Conservation (phyloP, 1,140 invertebrate genomes). For the Notospermus geniculatus region DNA sequence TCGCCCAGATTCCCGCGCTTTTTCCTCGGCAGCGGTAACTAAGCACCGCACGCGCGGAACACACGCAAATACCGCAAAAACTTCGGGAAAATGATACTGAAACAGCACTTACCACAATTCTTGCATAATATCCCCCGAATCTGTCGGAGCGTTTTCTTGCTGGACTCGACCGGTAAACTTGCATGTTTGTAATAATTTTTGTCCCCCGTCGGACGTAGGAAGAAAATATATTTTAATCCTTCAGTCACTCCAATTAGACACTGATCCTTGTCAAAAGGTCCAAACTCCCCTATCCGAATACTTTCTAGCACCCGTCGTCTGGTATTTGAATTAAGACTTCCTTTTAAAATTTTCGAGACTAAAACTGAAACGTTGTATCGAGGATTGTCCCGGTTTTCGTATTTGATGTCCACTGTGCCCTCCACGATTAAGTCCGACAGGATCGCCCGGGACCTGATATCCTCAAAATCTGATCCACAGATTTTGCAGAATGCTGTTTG, state of each 20-base stretch:
- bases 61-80: too few species aligned
- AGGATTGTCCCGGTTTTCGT: background rate
- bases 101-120: slow-evolving; percentile 7
- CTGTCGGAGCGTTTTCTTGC: slow-evolving; percentile 5
- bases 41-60: too few species aligned
- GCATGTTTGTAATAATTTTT: slow-evolving; percentile 9
- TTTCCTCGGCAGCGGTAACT: too few species aligned
- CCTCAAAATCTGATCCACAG: slow-evolving; percentile 3
- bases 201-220: background rate
- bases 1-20: too few species aligned
- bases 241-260: slow-evolving; percentile 1
- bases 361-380: slow-evolving; percentile 3
- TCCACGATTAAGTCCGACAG: background rate
- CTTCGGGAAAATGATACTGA: too few species aligned
- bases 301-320: background rate
- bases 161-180: slow-evolving; percentile 6
- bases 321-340: background rate
- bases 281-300: slow-evolving; percentile 3
- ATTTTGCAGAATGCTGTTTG: slow-evolving; percentile 3
- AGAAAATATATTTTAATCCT: slow-evolving; percentile 4
- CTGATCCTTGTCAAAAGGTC: background rate
- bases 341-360: slow-evolving; percentile 4
- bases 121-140: slow-evolving; percentile 1
- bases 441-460: background rate
- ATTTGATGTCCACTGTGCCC: slow-evolving; percentile 4